Evolutionary conservation across 23 tunicate genomes (phyloP), one percentile per base, ranked within the genome.

Genomic region (Clavelina lepadiformis): DNA sequence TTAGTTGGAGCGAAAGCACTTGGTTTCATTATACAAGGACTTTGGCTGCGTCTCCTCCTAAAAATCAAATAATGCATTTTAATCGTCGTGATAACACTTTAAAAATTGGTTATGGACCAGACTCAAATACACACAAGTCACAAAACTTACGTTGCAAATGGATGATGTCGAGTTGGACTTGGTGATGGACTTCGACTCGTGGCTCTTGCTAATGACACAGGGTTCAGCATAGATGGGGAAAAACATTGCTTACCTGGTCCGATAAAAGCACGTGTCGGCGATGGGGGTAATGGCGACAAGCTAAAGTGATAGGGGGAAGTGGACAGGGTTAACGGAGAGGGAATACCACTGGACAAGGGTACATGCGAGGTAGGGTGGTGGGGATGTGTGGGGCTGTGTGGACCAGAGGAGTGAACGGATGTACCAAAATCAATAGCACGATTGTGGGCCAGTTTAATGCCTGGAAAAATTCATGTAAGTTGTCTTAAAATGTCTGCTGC

Each of bases 101-200:
- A 41, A 44, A 44, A 44, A 44, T 15, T 11, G 38, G 7, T 28
- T 24, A 28, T 8, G 15, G 13, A 60, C 38, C 5, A 28, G 27
- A 25, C 13, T 7, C 5, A 60, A 60, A 18, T 60, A 6, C 26
- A 13, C 20, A 53, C 20, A 53, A 53, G 7, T 11, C 5, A 11
- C 30, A 47, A 30, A 29, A 78, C 95, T 86, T 38, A 86, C 95
- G 86, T 78, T 5, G 72, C 95, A 72, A 86, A 86, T 19, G 75
- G 36, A 29, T n/a, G n/a, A n/a, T 81, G 46, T 65, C 95, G 58
- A 4, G 95, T 86, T 18, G 95, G 95, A 57, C 95, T 86, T 2
- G 95, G 95, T 0, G 95, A 86, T 25, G 95, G 95, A 63, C 95
- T 86, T 3, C 83, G 75, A 72, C 95, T 86, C 3, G 71, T 61